Percentiles rank a stretch among this genome's conserved stretches.
Evolutionary conservation across 1,140 invertebrate genomes (phyloP).

Genomic region (Calosoma granatense): DNA sequence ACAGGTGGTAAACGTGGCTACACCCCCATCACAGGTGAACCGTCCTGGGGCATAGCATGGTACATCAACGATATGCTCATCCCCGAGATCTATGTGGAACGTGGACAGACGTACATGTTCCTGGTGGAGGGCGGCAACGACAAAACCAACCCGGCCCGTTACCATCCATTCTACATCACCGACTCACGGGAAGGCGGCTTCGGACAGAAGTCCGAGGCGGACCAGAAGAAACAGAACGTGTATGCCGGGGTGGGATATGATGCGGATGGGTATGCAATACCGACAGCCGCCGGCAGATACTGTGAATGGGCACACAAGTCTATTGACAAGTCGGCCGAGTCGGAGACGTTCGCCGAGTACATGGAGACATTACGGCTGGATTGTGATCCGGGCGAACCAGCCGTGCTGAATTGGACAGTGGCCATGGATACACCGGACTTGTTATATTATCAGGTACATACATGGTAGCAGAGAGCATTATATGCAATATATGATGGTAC

Average conservation of each 20-base stretch:
- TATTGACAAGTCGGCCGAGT: slow-evolving; percentile 50
- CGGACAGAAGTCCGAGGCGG: slow-evolving; percentile 57
- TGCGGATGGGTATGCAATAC: slow-evolving; percentile 61
- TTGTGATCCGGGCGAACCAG: slow-evolving; percentile 63
- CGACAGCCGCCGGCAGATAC: slow-evolving; percentile 62
- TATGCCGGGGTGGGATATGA: slow-evolving; percentile 75
- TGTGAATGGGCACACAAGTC: slow-evolving; percentile 70
- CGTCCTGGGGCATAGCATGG: slow-evolving; percentile 86
- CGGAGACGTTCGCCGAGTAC: slow-evolving; percentile 64
- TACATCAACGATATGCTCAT: slow-evolving; percentile 87
- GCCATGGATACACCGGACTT: slow-evolving; percentile 65
- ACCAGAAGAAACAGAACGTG: slow-evolving; percentile 57
- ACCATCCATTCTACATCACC: slow-evolving; percentile 92
- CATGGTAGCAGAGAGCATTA: background rate
- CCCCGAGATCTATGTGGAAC: slow-evolving; percentile 80
- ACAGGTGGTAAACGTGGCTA: slow-evolving; percentile 73
- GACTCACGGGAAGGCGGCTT: slow-evolving; percentile 74
- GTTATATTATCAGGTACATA: slow-evolving; percentile 77
- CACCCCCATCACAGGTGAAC: slow-evolving; percentile 63
- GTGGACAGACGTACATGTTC: slow-evolving; percentile 84
- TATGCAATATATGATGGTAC: background rate
- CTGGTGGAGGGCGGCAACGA: slow-evolving; percentile 70
- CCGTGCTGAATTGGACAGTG: slow-evolving; percentile 70
- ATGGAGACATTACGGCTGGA: slow-evolving; percentile 61
- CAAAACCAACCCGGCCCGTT: slow-evolving; percentile 57